Percentiles rank a stretch among this genome's conserved stretches.
Conservation (phyloP, 2,888 invertebrate species). For the Dicycla oo region DNA sequence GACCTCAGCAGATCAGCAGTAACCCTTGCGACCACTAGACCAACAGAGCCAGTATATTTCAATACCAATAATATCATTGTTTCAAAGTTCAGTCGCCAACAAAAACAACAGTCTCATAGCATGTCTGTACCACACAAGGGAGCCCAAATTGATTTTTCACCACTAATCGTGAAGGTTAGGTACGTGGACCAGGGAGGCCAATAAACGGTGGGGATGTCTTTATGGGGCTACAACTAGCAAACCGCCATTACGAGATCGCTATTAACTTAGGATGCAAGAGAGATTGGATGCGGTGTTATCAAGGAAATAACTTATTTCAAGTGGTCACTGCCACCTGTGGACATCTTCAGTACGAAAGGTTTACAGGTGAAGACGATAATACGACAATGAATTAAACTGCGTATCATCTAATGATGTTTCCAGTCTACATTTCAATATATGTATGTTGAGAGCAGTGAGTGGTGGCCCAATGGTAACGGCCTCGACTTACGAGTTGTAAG, state of each 20-base stretch:
- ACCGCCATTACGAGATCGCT: constrained; percentile 82
- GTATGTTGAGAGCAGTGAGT: too few species aligned
- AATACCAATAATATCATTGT: not conserved
- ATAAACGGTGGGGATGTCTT: constrained; percentile 76
- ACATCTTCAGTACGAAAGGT: too few species aligned
- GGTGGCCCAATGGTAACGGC: too few species aligned
- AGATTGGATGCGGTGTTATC: constrained; percentile 68
- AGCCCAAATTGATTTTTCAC: constrained; percentile 66
- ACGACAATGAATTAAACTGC: too few species aligned
- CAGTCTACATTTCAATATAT: too few species aligned
- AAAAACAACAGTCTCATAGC: constrained; percentile 45
- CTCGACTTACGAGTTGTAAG: too few species aligned
- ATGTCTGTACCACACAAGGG: constrained; percentile 43
- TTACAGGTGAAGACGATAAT: too few species aligned
- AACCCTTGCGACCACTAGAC: not conserved
- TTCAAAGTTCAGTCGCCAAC: constrained; percentile 11
- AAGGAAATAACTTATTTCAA: too few species aligned
- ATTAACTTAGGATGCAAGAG: constrained; percentile 72
- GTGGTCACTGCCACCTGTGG: too few species aligned
- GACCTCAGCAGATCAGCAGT: not conserved
- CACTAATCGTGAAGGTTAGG: constrained; percentile 54
- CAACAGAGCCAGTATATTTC: too few species aligned
- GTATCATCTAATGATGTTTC: too few species aligned
- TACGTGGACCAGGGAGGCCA: constrained; percentile 68
- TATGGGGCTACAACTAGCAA: constrained; percentile 82